Percentiles rank a stretch among this genome's conserved stretches.
phyloP scores from a whole-genome alignment of 2,797 vertebrate genomes.

The Limosa lapponica region DNA sequence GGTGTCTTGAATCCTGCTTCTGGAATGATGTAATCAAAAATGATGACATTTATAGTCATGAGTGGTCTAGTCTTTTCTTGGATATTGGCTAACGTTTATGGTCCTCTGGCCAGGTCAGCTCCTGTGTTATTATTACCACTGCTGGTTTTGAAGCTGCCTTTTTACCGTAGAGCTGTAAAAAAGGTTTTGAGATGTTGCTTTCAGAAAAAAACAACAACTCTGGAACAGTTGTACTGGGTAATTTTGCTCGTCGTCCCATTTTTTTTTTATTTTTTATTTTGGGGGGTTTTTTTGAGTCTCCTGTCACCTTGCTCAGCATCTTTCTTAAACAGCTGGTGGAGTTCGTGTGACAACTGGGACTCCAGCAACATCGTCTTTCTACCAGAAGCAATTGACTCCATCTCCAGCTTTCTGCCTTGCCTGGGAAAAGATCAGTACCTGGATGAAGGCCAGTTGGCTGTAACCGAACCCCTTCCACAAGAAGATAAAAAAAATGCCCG shows the following conservation, averaged over 20 bases:
- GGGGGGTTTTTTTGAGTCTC: not conserved
- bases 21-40: not conserved
- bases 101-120: not conserved
- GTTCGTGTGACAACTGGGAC: not conserved
- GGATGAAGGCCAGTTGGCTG: conserved; percentile 49
- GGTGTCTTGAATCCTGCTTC: conserved; percentile 20
- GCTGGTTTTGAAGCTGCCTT: not conserved
- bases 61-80: not conserved
- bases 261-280: too few relatives aligned
- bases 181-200: not conserved
- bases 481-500: conserved; percentile 30
- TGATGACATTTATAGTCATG: not conserved
- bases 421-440: conserved; percentile 60
- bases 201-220: not conserved
- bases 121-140: not conserved
- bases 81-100: not conserved
- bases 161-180: not conserved
- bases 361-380: not conserved
- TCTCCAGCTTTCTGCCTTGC: conserved; percentile 12
- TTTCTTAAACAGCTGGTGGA: not conserved
- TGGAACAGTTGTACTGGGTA: not conserved
- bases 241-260: not conserved
- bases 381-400: not conserved
- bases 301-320: not conserved
- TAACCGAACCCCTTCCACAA: conserved; percentile 33